A percentile compares a stretch with the other conserved stretches of the same genome.
phyloP scores from a whole-genome alignment of 2,888 invertebrate species.

The Cataglyphis rosenhaueri region DNA sequence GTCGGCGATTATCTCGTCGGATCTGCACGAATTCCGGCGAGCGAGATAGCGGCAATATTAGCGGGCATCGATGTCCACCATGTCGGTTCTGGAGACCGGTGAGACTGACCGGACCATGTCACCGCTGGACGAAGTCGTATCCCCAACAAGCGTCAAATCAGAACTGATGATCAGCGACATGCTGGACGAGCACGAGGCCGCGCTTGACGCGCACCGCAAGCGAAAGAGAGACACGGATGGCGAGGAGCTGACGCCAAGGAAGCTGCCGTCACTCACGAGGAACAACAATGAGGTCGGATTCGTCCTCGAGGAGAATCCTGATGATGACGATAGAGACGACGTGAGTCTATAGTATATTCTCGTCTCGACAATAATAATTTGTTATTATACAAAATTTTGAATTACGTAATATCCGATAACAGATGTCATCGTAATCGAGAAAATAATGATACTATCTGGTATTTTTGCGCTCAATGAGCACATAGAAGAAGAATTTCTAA shows the following conservation, averaged over 20 bases:
- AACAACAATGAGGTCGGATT: constrained; percentile 84
- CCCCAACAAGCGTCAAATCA: constrained; percentile 82
- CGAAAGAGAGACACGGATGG: constrained; percentile 80
- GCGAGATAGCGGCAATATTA: constrained; percentile 49
- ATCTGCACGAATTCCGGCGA: constrained; percentile 57
- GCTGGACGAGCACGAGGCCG: constrained; percentile 81
- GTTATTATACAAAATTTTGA: background rate
- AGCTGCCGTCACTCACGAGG: constrained; percentile 79
- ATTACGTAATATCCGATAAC: background rate
- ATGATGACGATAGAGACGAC: constrained; percentile 82
- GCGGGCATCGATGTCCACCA: constrained; percentile 64
- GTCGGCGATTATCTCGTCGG: constrained; percentile 42
- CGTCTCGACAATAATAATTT: background rate
- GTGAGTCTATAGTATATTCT: constrained; percentile 76
- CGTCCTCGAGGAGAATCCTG: constrained; percentile 80
- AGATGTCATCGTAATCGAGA: background rate
- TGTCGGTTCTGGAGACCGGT: constrained; percentile 81
- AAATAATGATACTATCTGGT: background rate
- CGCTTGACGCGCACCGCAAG: constrained; percentile 74
- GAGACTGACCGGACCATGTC: constrained; percentile 82
- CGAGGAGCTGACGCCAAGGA: constrained; percentile 80
- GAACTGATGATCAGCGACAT: constrained; percentile 84
- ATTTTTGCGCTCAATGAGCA: background rate
- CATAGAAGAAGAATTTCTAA: background rate
- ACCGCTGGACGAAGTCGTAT: constrained; percentile 83